Base-by-base conservation (phyloP, 2,797 vertebrate species). In the Amblyraja radiata region DNA sequence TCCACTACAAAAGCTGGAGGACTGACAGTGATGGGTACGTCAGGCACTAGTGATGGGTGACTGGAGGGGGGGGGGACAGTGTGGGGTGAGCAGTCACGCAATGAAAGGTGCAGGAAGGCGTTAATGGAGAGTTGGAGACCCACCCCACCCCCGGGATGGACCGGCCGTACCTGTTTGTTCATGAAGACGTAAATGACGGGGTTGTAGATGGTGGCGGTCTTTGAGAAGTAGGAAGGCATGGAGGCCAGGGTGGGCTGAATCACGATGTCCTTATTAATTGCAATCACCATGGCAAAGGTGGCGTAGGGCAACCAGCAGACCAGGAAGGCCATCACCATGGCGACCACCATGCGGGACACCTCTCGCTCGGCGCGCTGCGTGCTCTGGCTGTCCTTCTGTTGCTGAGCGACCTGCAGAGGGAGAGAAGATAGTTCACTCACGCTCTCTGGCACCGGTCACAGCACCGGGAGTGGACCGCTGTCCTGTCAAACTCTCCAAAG, bases 211-310 rank as follows among this genome's bases (percentile, higher is more conserved):
- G 90, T 92, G 90, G 90, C 90, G 1, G 90, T 92, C 71, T 92
- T 92, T 92, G 90, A 92, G 90, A 92, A 92, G 32, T 92, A 92
- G 23, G 90, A 92, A 13, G 90, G 90, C 90, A 92, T 92, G 39
- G 90, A 92, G 3, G 90, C 71, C 25, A 92, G 68, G 1, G 71
- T 92, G 10, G 90, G 90, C 13, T 92, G 71, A n/a, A 92, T 92
- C 11, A 54, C 39, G 21, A 92, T 76, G 71, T 92, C 90, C 68
- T 92, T 92, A 23, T 92, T n/a, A 23, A 92, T 18, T 28, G 90
- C 90, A 25, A 92, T 39, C 36, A 92, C 90, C 39, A 92, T 28
- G 23, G 90, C 90, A 54, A 92, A 92, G 39, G 58, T 46, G 1
- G 90, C 0, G 32, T 92, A 92, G 18, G 90, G 90, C 1, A 92